Percentiles rank a stretch among this genome's conserved stretches.
Conservation (phyloP, 2,888 invertebrate genomes). For the Eilema depressum region DNA sequence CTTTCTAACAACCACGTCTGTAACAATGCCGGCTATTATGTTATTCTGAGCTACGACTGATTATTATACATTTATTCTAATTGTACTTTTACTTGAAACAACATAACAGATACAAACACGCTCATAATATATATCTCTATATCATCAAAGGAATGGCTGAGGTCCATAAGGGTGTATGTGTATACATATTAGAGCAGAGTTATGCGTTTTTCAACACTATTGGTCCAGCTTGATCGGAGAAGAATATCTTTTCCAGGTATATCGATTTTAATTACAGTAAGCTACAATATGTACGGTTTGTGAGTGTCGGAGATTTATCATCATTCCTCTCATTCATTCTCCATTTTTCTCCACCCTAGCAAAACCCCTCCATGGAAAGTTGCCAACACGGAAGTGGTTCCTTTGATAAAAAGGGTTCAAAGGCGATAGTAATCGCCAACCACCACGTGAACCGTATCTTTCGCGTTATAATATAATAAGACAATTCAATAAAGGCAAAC, state of each 20-base stretch:
- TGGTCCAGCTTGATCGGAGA: background rate
- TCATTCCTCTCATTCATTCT: background rate
- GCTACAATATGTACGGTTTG: too few relatives aligned
- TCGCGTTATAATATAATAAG: background rate
- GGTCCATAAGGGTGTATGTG: too few relatives aligned
- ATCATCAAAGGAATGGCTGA: background rate
- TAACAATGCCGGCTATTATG: slow-evolving; percentile 34
- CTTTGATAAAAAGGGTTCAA: too few relatives aligned
- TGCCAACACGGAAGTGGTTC: too few relatives aligned
- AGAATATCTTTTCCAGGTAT: background rate
- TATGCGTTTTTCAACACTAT: background rate
- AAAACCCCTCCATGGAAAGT: background rate
- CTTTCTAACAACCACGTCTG: slow-evolving; percentile 42
- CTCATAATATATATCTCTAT: background rate
- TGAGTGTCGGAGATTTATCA: background rate
- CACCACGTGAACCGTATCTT: background rate
- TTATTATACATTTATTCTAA: slow-evolving; percentile 19
- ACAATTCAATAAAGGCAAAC: background rate
- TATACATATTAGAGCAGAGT: background rate
- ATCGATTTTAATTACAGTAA: background rate
- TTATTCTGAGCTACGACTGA: slow-evolving; percentile 15
- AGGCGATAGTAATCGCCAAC: background rate
- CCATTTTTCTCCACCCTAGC: background rate
- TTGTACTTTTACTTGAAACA: slow-evolving; percentile 14
- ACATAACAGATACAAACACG: background rate